Evolutionary conservation across 2,797 vertebrate genomes (phyloP).

Genomic region (Tapera naevia): DNA sequence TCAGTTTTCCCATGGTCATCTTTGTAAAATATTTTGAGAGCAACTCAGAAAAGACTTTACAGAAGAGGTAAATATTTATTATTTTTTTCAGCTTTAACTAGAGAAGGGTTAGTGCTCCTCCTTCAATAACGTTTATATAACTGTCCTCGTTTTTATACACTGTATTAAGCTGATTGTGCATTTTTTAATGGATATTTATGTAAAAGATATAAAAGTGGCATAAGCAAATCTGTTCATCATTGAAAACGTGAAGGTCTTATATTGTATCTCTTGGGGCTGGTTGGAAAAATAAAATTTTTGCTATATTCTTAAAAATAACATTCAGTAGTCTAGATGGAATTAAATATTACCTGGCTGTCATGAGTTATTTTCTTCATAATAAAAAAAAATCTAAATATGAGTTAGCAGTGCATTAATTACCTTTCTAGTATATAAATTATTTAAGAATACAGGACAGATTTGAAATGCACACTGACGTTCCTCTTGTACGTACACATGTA

Average conservation of each 20-base stretch:
- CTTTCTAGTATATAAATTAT: conserved; percentile 52
- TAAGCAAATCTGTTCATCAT: background rate
- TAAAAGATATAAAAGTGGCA: background rate
- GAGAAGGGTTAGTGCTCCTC: background rate
- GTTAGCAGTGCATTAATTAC: conserved; percentile 58
- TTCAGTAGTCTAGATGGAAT: background rate
- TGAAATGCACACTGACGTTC: conserved; percentile 39
- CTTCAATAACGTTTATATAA: background rate
- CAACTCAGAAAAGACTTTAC: background rate
- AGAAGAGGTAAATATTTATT: background rate
- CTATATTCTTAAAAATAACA: conserved; percentile 1
- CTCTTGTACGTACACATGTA: background rate
- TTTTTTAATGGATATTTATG: background rate
- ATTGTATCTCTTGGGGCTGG: background rate
- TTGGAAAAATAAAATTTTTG: background rate
- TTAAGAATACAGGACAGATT: conserved; percentile 39
- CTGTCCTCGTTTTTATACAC: background rate
- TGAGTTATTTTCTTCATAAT: conserved; percentile 37
- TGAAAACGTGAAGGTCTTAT: background rate
- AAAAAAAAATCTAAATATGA: conserved; percentile 29
- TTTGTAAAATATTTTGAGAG: background rate
- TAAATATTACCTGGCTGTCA: conserved; percentile 29
- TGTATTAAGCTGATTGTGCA: background rate
- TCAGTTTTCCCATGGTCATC: background rate
- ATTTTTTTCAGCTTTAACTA: background rate